These are phyloP conservation scores for Drosophila burlai DNA, from an alignment of 1,140 invertebrate species.

Conservation along the genomic window DNA sequence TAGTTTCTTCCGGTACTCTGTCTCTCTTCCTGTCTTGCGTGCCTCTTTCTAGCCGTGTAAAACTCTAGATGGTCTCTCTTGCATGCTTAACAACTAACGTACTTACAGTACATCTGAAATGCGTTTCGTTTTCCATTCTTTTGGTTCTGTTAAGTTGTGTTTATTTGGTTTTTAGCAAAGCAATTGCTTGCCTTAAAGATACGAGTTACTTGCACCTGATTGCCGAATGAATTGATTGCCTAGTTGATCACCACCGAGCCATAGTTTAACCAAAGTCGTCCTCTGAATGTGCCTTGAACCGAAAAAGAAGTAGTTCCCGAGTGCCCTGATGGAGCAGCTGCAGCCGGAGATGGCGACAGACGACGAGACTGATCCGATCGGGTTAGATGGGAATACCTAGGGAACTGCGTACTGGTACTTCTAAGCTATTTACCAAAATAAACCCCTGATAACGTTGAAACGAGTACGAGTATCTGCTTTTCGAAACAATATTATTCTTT, in stretches of 20 bases:
- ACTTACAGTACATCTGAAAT: slow-evolving; percentile 38
- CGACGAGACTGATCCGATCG: slow-evolving; percentile 11
- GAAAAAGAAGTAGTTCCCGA: slow-evolving; percentile 18
- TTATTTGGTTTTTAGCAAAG: slow-evolving; percentile 23
- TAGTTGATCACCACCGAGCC: slow-evolving; percentile 65
- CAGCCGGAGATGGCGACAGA: slow-evolving; percentile 9
- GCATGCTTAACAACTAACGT: slow-evolving; percentile 59
- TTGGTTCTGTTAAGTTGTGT: neutral
- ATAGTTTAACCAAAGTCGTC: slow-evolving; percentile 36
- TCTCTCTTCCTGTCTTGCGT: slow-evolving; percentile 72
- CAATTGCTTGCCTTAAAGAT: slow-evolving; percentile 64
- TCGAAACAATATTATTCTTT: slow-evolving; percentile 46
- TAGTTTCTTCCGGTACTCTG: slow-evolving; percentile 29
- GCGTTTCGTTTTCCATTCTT: neutral
- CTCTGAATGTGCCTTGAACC: slow-evolving; percentile 43
- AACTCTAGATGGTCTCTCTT: slow-evolving; percentile 76
- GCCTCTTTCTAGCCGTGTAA: slow-evolving; percentile 72
- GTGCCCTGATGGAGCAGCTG: slow-evolving; percentile 17
- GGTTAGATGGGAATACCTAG: slow-evolving; percentile 13
- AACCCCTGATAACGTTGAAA: slow-evolving; percentile 20
- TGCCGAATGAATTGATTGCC: slow-evolving; percentile 73
- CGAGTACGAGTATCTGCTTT: slow-evolving; percentile 54
- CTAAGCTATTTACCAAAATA: slow-evolving; percentile 3
- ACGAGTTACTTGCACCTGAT: slow-evolving; percentile 73
- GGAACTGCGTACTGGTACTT: slow-evolving; percentile 24